These are phyloP conservation scores for Chlorospingus semifuscus DNA, from an alignment of 2,797 vertebrate genomes.

Conservation along the genomic window DNA sequence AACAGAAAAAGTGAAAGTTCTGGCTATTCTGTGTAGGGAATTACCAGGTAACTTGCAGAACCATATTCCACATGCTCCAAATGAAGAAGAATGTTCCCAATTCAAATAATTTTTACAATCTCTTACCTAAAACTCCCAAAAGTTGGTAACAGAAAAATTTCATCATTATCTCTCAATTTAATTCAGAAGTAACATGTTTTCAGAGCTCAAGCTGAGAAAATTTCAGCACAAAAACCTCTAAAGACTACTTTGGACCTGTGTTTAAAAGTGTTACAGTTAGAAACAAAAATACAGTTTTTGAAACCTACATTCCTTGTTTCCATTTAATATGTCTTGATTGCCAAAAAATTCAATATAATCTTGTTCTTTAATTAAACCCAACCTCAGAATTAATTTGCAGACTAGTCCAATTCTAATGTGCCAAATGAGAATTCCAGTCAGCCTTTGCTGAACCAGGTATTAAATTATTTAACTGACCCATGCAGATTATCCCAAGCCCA, in stretches of 20 bases:
- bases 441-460: not conserved
- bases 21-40: not conserved
- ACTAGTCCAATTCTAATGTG: not conserved
- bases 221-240: not conserved
- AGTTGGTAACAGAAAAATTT: not conserved
- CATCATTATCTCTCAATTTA: not conserved
- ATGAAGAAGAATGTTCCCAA: not conserved
- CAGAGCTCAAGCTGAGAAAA: not conserved
- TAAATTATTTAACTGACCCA: not conserved
- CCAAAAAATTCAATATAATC: not conserved
- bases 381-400: not conserved
- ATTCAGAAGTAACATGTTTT: not conserved
- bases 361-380: not conserved
- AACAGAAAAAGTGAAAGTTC: not conserved
- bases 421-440: not conserved
- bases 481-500: not conserved
- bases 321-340: not conserved
- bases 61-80: not conserved
- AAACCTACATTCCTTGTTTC: not conserved
- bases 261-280: not conserved
- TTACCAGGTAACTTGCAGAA: not conserved
- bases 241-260: rapidly evolving
- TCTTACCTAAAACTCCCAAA: not conserved
- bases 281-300: not conserved
- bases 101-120: not conserved